These are phyloP conservation scores for Branchipolynoe longqiensis DNA, from an alignment of 2,888 invertebrate genomes.

Conservation along the genomic window DNA sequence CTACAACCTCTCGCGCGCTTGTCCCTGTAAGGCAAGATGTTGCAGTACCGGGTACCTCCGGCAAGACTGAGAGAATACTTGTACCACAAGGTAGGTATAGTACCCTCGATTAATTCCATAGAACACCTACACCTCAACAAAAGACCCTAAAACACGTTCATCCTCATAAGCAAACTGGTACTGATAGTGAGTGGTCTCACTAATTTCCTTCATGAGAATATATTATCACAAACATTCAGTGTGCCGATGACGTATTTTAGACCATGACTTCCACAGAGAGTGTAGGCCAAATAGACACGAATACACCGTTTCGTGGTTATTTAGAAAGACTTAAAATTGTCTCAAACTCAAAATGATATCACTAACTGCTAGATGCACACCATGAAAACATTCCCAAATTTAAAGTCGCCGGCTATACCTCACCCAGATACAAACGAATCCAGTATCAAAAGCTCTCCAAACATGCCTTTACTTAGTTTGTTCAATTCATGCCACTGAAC, in stretches of 20 bases:
- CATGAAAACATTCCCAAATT: background rate
- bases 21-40: slow-evolving; percentile 22
- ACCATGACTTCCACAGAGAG: too few species aligned
- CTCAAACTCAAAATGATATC: too few species aligned
- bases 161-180: background rate
- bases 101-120: too few species aligned
- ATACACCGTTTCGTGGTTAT: too few species aligned
- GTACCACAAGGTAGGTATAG: slow-evolving; percentile 3
- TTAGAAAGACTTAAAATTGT: too few species aligned
- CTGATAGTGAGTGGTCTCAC: background rate
- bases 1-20: background rate
- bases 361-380: background rate
- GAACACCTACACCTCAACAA: background rate
- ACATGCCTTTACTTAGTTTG: too few species aligned
- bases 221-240: background rate
- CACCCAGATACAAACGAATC: too few species aligned
- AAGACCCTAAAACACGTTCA: background rate
- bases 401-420: too few species aligned
- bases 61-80: background rate
- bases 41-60: background rate
- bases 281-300: too few species aligned
- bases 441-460: too few species aligned
- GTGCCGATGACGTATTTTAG: background rate
- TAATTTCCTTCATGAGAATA: background rate
- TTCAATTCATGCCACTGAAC: too few species aligned